These are phyloP conservation scores for Acrobasis suavella DNA, from an alignment of 2,888 invertebrate species.

Conservation along the genomic window DNA sequence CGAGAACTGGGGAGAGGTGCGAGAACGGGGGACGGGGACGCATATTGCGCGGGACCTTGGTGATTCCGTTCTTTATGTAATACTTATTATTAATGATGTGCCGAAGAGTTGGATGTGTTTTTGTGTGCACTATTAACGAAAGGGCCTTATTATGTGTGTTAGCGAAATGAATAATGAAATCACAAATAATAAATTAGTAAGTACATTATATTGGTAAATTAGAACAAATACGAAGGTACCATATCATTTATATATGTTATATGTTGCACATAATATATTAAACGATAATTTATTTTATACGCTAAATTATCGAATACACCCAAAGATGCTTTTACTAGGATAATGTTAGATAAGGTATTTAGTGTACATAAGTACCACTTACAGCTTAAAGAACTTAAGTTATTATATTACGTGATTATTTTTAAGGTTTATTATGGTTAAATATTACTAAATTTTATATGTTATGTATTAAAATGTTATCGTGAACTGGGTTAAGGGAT, in stretches of 20 bases:
- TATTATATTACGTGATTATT: neutral
- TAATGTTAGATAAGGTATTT: conserved; percentile 3
- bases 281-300: conserved; percentile 24
- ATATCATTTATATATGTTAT: conserved; percentile 41
- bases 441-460: conserved; percentile 1
- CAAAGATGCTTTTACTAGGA: conserved; percentile 49
- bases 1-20: no score
- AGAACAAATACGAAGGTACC: conserved; percentile 33
- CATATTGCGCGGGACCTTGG: no score
- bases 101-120: no score
- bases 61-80: no score
- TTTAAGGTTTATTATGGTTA: neutral
- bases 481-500: neutral
- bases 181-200: conserved; percentile 4
- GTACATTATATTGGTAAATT: conserved; percentile 10
- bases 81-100: no score
- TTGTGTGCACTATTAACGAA: no score
- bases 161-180: neutral
- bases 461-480: neutral
- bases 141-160: no score
- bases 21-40: no score
- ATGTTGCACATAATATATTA: conserved; percentile 36
- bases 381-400: neutral
- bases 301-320: conserved; percentile 41
- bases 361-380: neutral